Conservation (phyloP, 2,797 vertebrate genomes). For the Chiloscyllium punctatum region DNA sequence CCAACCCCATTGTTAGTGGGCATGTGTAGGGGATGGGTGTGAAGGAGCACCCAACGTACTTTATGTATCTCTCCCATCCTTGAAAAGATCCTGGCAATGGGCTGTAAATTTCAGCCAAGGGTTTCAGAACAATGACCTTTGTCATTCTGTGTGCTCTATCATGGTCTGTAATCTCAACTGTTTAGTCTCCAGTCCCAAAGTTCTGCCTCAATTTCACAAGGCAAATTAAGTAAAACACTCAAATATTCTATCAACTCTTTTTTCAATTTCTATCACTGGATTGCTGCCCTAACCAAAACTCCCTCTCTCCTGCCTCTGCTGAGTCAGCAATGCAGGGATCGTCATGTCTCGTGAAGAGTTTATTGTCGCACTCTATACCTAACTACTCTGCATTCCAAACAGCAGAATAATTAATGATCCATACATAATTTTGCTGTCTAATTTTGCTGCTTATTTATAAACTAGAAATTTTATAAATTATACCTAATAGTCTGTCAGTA, state of each 20-base stretch:
- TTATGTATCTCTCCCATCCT: no score
- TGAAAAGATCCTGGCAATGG: no score
- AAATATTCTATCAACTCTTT: background rate
- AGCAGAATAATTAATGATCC: background rate
- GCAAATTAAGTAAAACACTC: background rate
- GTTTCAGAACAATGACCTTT: background rate
- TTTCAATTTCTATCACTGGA: background rate
- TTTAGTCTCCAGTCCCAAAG: background rate
- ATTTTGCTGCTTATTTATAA: background rate
- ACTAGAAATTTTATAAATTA: background rate
- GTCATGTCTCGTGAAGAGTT: background rate
- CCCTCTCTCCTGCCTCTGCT: background rate
- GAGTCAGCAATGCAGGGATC: background rate
- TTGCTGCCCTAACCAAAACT: background rate
- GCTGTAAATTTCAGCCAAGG: no score
- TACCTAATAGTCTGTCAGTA: background rate
- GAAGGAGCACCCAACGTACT: no score
- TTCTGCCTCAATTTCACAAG: background rate
- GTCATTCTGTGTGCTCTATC: background rate
- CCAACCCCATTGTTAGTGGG: no score
- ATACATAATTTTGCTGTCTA: background rate
- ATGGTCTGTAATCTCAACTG: no score
- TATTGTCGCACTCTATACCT: background rate
- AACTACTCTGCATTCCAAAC: background rate
- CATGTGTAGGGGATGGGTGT: no score